Base-by-base conservation (phyloP, 2,888 invertebrate species). In the Nematopogon swammerdamellus region DNA sequence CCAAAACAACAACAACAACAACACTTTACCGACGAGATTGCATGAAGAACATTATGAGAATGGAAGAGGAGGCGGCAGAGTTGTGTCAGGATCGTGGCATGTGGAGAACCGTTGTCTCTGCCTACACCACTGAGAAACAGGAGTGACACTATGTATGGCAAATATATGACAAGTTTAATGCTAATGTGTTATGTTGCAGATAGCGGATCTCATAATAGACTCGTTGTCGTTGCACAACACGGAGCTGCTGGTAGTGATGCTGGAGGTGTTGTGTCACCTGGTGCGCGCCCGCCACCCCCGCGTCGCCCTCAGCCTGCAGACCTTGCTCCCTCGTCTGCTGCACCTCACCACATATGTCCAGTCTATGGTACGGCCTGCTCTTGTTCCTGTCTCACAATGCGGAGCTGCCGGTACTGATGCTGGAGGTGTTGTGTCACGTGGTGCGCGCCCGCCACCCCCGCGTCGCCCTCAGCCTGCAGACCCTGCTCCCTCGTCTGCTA, bases 351-450 rank as follows among this genome's bases (percentile, higher is more conserved):
- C 63, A 53, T 80, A 81, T 60, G 69, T 72, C 45, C 70, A 76
- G 46, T 81, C 80, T 63, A 86, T 88, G 85, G 85, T 84, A 63
- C 72, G n/a, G n/a, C n/a, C n/a, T n/a, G n/a, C n/a, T n/a, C n/a
- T n/a, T n/a, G 75, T 59, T 20, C 10, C 25, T 10, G 25, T 6
- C 25, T 10, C 10, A 6, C 25, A 25, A 25, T 10, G 4, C 4
- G 4, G 25, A 25, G 25, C 25, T 18, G 19, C 18, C 25, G 25
- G 25, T 10, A 25, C 5, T 25, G 25, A 25, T 4, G 25, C 25
- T 25, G 25, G 4, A 6, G 4, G 25, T 4, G 25, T 10, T n/a
- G 25, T 4, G 10, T 6, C 25, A 25, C 25, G 10, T 10, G 25
- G 25, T 25, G 25, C 25, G 10, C n/a, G n/a, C n/a, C n/a, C n/a